Percentiles rank a stretch among this genome's conserved stretches.
Conservation (phyloP, 1,140 invertebrate species). For the Heliconius himera region DNA sequence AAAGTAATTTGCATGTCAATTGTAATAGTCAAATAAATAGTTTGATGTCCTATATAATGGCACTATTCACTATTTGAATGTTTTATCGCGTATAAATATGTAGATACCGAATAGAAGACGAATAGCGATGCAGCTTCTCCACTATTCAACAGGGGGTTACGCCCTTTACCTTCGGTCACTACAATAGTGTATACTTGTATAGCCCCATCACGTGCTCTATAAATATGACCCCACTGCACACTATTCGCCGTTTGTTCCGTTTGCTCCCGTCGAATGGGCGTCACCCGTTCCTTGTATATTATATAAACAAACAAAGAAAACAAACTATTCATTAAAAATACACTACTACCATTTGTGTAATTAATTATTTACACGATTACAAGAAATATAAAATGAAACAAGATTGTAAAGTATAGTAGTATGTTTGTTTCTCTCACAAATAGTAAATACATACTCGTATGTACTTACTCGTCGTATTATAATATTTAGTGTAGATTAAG, state of each 20-base stretch:
- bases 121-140: not conserved
- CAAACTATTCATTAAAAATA: not conserved
- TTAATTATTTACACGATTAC: not conserved
- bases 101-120: not conserved
- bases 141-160: constrained; percentile 6
- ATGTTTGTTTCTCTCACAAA: not conserved
- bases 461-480: not conserved
- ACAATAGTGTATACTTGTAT: not conserved
- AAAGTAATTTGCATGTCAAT: too few species aligned
- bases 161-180: constrained; percentile 9
- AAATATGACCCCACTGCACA: constrained; percentile 6
- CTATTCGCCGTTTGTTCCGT: constrained; percentile 12
- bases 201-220: constrained; percentile 2
- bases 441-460: not conserved
- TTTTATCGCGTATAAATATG: not conserved
- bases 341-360: not conserved
- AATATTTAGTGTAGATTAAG: not conserved
- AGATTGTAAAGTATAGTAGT: not conserved
- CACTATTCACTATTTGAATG: not conserved
- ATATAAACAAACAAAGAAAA: not conserved
- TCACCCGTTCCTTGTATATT: not conserved
- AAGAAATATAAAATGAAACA: not conserved
- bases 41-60: too few species aligned
- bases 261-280: not conserved
- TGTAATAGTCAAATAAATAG: too few species aligned